Percentiles rank a stretch among this genome's conserved stretches.
Conservation (phyloP, 2,888 invertebrate species). For the Ichneumon xanthorius region DNA sequence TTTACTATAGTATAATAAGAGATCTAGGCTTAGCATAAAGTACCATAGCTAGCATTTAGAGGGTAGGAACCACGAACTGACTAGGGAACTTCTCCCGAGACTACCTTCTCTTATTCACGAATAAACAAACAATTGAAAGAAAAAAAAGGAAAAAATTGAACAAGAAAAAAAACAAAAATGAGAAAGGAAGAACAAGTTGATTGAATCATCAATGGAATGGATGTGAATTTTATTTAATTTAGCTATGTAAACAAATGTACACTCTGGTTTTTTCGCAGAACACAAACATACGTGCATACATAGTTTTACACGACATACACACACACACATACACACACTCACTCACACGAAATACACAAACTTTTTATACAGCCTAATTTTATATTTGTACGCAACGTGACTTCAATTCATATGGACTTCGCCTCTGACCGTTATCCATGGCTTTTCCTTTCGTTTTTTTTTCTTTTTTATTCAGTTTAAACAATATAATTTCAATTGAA, state of each 20-base stretch:
- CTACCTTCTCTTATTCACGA: slow-evolving; percentile 83
- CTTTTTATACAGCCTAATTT: slow-evolving; percentile 84
- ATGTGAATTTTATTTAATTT: slow-evolving; percentile 82
- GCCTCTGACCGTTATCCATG: slow-evolving; percentile 72
- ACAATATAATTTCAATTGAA: slow-evolving; percentile 14
- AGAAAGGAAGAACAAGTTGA: slow-evolving; percentile 69
- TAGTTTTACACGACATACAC: slow-evolving; percentile 66
- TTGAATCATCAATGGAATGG: slow-evolving; percentile 79
- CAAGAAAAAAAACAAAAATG: slow-evolving; percentile 57
- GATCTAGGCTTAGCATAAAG: slow-evolving; percentile 65
- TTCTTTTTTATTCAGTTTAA: slow-evolving; percentile 22
- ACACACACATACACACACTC: slow-evolving; percentile 54
- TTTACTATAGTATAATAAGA: slow-evolving; percentile 75
- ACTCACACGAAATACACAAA: slow-evolving; percentile 69
- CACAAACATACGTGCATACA: slow-evolving; percentile 55
- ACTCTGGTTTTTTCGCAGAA: slow-evolving; percentile 71
- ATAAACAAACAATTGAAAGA: slow-evolving; percentile 79
- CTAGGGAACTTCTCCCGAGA: slow-evolving; percentile 80
- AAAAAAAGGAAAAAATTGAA: slow-evolving; percentile 73
- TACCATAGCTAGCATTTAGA: slow-evolving; percentile 83
- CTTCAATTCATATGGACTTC: slow-evolving; percentile 75
- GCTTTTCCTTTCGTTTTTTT: slow-evolving; percentile 48
- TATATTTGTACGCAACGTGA: slow-evolving; percentile 80
- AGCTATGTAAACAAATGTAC: slow-evolving; percentile 75
- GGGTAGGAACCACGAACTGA: slow-evolving; percentile 78